Percentiles rank a stretch among this genome's conserved stretches.
Conservation (phyloP, 1,140 invertebrate genomes). For the Physella acuta region DNA sequence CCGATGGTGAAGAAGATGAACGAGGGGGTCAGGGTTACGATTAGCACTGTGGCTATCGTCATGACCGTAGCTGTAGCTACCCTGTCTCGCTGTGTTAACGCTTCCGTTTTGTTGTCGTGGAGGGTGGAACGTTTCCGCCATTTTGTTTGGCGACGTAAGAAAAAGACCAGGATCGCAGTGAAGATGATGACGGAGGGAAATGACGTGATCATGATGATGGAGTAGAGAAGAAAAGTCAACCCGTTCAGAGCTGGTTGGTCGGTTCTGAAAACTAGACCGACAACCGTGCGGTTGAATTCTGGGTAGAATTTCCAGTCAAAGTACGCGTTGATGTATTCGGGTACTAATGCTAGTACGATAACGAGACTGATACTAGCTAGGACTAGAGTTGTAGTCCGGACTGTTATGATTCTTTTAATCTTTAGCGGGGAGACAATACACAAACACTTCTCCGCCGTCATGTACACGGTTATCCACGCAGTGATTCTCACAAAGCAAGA, state of each 20-base stretch:
- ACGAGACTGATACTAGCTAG: background rate
- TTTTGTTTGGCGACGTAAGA: background rate
- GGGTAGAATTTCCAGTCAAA: background rate
- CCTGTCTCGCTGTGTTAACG: background rate
- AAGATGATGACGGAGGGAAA: background rate
- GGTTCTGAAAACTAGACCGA: background rate
- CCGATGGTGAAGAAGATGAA: background rate
- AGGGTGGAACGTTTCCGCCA: background rate
- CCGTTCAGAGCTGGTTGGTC: background rate
- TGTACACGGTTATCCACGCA: background rate
- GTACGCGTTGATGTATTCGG: background rate
- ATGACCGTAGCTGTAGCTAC: background rate
- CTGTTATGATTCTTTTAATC: background rate
- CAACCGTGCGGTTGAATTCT: background rate
- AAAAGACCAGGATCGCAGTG: background rate
- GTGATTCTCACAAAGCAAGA: conserved; percentile 2
- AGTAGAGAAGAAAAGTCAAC: background rate
- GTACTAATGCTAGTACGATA: background rate
- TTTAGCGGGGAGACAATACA: background rate
- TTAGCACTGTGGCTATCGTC: background rate
- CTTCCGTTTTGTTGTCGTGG: no score
- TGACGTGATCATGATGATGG: background rate
- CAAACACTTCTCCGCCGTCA: background rate
- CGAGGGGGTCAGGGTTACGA: background rate
- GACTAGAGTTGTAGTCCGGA: background rate